A percentile compares a stretch with the other conserved stretches of the same genome.
Conservation (phyloP, 1,140 invertebrate genomes). For the Drosophila lacteicornis region DNA sequence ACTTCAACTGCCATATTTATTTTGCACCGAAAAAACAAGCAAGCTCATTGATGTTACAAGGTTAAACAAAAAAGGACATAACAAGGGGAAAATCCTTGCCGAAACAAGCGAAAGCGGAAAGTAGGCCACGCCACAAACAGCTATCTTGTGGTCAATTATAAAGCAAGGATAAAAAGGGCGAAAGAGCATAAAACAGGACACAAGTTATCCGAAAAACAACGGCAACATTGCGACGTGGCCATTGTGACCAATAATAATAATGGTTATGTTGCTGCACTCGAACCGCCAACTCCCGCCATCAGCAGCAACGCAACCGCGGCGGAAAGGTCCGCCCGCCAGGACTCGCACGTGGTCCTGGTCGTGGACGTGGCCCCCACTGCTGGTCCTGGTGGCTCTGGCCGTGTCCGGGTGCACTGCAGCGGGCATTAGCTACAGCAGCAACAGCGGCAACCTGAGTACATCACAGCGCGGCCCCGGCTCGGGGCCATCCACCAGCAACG, state of each 20-base stretch:
- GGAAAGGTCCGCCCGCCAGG: constrained; percentile 50
- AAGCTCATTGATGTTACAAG: constrained; percentile 15
- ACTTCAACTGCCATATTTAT: constrained; percentile 45
- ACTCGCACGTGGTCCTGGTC: constrained; percentile 12
- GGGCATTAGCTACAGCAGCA: constrained; percentile 65
- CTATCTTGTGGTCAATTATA: constrained; percentile 71
- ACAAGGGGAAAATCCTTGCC: constrained; percentile 18
- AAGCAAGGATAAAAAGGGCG: constrained; percentile 21
- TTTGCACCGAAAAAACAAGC: not conserved
- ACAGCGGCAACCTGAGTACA: constrained; percentile 60
- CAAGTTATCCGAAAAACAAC: constrained; percentile 44
- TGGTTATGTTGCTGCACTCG: constrained; percentile 77
- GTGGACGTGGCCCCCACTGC: constrained; percentile 10
- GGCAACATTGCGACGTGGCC: constrained; percentile 62
- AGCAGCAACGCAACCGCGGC: constrained; percentile 58
- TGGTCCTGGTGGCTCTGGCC: constrained; percentile 30
- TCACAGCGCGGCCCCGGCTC: constrained; percentile 37
- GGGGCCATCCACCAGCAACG: constrained; percentile 46
- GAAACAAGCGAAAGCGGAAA: constrained; percentile 38
- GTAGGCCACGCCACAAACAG: constrained; percentile 68
- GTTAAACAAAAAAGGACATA: constrained; percentile 36
- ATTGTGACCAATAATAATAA: constrained; percentile 81
- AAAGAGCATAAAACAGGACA: constrained; percentile 22
- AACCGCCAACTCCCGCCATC: constrained; percentile 67
- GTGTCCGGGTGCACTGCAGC: constrained; percentile 35